Percentiles rank a stretch among this genome's conserved stretches.
phyloP scores from a whole-genome alignment of 2,797 vertebrate species.

The Schizothorax lantsangensis region DNA sequence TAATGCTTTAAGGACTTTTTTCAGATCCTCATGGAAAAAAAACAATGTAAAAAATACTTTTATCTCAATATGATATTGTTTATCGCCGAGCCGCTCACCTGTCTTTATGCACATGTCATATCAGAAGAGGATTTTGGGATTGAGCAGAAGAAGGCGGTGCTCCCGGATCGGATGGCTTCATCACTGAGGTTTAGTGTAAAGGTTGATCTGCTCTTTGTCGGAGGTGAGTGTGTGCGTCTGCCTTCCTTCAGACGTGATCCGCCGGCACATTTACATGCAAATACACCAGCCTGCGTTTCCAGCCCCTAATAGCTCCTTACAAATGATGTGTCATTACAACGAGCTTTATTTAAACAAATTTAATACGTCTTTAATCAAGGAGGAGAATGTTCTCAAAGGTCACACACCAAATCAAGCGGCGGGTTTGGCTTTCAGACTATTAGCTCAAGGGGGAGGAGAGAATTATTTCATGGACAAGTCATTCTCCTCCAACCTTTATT shows the following conservation, averaged over 20 bases:
- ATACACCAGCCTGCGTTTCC: slow-evolving; percentile 88
- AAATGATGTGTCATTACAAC: slow-evolving; percentile 99
- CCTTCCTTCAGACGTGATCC: slow-evolving; percentile 78
- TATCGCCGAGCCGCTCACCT: slow-evolving; percentile 38
- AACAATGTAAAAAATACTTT: not conserved
- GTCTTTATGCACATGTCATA: slow-evolving; percentile 49
- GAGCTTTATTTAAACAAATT: slow-evolving; percentile 99
- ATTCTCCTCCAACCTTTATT: slow-evolving; percentile 99
- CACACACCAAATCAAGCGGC: slow-evolving; percentile 98
- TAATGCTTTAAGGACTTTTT: not conserved
- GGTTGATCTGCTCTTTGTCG: slow-evolving; percentile 73
- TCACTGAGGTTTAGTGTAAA: slow-evolving; percentile 71
- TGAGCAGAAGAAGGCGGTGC: slow-evolving; percentile 46
- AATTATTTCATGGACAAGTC: slow-evolving; percentile 98
- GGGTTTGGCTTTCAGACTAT: slow-evolving; percentile 91
- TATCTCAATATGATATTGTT: not conserved
- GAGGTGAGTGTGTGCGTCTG: not conserved
- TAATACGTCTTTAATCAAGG: slow-evolving; percentile 99
- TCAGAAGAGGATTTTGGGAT: slow-evolving; percentile 49
- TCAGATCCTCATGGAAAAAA: not conserved
- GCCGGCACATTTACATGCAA: slow-evolving; percentile 99
- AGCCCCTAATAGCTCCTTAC: slow-evolving; percentile 99
- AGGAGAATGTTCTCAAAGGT: slow-evolving; percentile 98
- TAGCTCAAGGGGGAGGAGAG: slow-evolving; percentile 90
- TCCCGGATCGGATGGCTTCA: slow-evolving; percentile 25